Evolutionary conservation across 1,140 invertebrate species (phyloP).

Genomic region (Drosophila murphyi): DNA sequence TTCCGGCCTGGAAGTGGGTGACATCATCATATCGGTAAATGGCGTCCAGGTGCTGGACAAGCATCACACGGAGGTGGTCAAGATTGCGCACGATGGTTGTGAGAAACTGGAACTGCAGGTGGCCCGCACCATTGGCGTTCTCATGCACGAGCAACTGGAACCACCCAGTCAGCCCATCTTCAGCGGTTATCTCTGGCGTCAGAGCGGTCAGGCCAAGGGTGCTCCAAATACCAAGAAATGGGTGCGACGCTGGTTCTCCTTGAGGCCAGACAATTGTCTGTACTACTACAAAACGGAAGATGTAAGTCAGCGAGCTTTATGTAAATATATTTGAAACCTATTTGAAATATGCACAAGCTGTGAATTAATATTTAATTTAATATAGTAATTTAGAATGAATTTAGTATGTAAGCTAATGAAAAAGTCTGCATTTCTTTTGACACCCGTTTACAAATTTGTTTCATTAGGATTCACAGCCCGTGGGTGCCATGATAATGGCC

Average conservation of each 20-base stretch:
- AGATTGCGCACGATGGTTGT: constrained; percentile 94
- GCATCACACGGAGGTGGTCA: constrained; percentile 97
- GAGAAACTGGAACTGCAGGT: constrained; percentile 94
- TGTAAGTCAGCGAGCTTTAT: constrained; percentile 85
- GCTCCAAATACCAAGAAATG: constrained; percentile 88
- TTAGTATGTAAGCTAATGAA: no score
- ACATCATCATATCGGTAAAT: constrained; percentile 97
- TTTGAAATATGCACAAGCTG: no score
- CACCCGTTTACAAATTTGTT: constrained; percentile 1
- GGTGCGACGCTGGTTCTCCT: constrained; percentile 95
- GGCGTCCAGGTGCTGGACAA: constrained; percentile 95
- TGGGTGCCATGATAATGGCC: constrained; percentile 94
- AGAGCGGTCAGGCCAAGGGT: constrained; percentile 86
- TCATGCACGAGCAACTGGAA: constrained; percentile 88
- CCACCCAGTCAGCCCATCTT: constrained; percentile 88
- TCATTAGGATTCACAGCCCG: constrained; percentile 92
- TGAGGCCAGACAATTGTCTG: constrained; percentile 96
- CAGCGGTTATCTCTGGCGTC: constrained; percentile 92
- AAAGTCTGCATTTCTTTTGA: no score
- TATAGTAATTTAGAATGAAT: no score
- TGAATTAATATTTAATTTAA: no score
- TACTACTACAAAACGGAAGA: constrained; percentile 97
- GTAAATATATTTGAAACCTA: neutral
- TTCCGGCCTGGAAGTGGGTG: constrained; percentile 96
- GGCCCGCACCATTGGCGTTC: constrained; percentile 92